Percentiles rank a stretch among this genome's conserved stretches.
These are phyloP conservation scores for Passer montanus DNA, from an alignment of 2,113 vertebrate species.

Conservation along the genomic window DNA sequence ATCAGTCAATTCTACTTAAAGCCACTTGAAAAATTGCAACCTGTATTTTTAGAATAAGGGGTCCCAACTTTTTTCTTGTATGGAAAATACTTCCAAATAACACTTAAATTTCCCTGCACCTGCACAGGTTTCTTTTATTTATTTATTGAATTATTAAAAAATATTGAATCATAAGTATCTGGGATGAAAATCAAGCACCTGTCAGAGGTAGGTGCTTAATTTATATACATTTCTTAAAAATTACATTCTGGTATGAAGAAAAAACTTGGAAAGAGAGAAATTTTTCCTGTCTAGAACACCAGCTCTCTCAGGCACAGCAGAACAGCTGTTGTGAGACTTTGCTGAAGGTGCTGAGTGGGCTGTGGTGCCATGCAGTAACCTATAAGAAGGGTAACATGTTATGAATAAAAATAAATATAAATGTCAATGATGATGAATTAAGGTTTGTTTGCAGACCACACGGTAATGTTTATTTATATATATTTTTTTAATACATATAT, in stretches of 20 bases:
- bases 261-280: neutral
- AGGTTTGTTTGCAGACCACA: neutral
- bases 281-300: neutral
- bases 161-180: neutral
- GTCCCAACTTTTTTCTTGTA: neutral
- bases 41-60: neutral
- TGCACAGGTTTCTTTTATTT: accelerated
- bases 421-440: neutral
- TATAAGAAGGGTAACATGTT: neutral
- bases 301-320: neutral
- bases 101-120: neutral
- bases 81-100: neutral
- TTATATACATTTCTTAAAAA: neutral
- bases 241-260: neutral
- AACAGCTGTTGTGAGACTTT: conserved; percentile 10
- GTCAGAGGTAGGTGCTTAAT: neutral
- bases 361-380: neutral
- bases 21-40: neutral
- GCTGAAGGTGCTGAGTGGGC: neutral
- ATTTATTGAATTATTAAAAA: neutral
- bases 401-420: conserved; percentile 8
- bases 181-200: neutral
- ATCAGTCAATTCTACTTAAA: neutral
- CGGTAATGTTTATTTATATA: neutral
- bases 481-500: neutral